Percentiles rank a stretch among this genome's conserved stretches.
Evolutionary conservation across 2,888 invertebrate species (phyloP).

Genomic region (Plebejus anna): DNA sequence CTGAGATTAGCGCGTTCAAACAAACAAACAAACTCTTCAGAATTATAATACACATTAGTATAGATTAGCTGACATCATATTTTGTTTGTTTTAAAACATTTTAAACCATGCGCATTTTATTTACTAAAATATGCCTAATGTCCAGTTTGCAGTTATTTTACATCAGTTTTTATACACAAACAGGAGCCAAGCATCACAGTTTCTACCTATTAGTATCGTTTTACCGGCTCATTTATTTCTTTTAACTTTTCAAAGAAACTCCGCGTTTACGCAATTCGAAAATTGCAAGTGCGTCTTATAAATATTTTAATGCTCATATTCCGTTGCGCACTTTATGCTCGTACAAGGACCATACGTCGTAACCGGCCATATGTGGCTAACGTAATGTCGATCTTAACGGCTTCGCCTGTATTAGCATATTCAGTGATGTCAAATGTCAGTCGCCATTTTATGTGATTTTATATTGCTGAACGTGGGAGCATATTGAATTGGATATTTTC

Average conservation of each 20-base stretch:
- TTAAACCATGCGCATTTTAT: not conserved
- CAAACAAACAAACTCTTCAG: too few relatives aligned
- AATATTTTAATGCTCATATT: conserved; percentile 20
- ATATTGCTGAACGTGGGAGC: conserved; percentile 19
- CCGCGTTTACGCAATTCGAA: conserved; percentile 6
- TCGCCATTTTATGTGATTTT: conserved; percentile 12
- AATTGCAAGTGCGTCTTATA: conserved; percentile 12
- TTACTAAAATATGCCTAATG: too few relatives aligned
- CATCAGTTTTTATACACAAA: too few relatives aligned
- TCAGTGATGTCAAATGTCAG: conserved; percentile 37
- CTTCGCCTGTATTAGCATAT: conserved; percentile 33
- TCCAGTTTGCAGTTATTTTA: too few relatives aligned
- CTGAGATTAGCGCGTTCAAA: too few relatives aligned
- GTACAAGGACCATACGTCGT: conserved; percentile 32
- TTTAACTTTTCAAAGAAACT: not conserved
- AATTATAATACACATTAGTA: too few relatives aligned
- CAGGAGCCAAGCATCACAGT: not conserved
- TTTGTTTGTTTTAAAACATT: not conserved
- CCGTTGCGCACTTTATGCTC: conserved; percentile 29
- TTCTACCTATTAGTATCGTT: not conserved
- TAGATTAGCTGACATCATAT: too few relatives aligned
- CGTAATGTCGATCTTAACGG: conserved; percentile 47
- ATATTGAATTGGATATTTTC: conserved; percentile 17
- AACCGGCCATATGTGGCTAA: conserved; percentile 45
- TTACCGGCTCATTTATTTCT: not conserved